Conservation (phyloP, 1,140 invertebrate genomes). For the Dinoponera quadriceps region DNA sequence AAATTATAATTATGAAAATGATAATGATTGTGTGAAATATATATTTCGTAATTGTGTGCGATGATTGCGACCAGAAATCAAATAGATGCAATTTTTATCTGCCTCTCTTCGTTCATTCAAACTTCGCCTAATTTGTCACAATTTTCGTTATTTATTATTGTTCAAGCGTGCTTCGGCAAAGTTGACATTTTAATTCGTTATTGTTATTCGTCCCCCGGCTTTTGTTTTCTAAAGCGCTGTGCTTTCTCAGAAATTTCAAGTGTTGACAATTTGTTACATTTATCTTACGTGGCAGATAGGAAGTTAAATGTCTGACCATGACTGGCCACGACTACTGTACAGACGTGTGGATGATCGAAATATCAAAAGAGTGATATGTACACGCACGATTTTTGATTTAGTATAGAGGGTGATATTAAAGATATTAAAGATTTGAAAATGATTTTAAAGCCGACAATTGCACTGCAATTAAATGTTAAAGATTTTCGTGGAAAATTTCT, state of each 20-base stretch:
- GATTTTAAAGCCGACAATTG: neutral
- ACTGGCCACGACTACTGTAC: neutral
- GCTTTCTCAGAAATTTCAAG: neutral
- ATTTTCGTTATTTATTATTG: neutral
- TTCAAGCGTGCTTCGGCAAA: neutral
- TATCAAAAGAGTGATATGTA: constrained; percentile 2
- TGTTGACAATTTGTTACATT: neutral
- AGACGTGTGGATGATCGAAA: constrained; percentile 18
- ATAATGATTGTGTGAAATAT: no score
- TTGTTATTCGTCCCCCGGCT: neutral
- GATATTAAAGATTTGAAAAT: no score
- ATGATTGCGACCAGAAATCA: no score
- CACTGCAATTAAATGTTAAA: neutral
- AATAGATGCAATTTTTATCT: no score
- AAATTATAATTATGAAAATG: no score
- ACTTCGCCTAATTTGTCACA: neutral
- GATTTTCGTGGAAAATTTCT: neutral
- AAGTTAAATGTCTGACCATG: constrained; percentile 28
- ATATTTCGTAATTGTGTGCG: no score
- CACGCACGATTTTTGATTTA: neutral
- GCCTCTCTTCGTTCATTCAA: neutral
- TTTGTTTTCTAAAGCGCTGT: neutral
- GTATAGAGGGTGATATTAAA: neutral
- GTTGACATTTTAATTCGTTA: constrained; percentile 8
- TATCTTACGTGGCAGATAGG: constrained; percentile 7